Percentiles rank a stretch among this genome's conserved stretches.
Conservation (phyloP, 2,888 invertebrate species). For the Cantharis lateralis region DNA sequence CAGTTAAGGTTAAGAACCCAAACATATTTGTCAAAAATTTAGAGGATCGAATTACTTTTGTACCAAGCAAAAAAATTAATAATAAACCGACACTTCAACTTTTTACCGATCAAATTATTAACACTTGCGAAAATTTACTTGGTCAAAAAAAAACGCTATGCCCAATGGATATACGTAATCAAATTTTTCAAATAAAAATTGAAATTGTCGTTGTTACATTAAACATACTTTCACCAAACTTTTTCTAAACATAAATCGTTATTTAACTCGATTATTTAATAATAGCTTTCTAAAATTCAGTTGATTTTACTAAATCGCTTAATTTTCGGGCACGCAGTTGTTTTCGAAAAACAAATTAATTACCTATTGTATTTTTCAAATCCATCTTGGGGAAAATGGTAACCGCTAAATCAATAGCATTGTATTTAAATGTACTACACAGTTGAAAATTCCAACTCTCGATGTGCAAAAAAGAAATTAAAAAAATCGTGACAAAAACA, state of each 20-base stretch:
- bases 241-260: not conserved
- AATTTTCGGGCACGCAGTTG: not conserved
- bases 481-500: not conserved
- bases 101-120: not conserved
- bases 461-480: not conserved
- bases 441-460: not conserved
- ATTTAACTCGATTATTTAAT: not conserved
- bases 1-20: not conserved
- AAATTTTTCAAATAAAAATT: not conserved
- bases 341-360: not conserved
- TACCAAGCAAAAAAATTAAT: not conserved
- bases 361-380: not conserved
- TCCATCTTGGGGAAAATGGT: not conserved
- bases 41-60: not conserved
- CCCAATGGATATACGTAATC: not conserved
- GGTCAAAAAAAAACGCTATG: not conserved
- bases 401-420: not conserved
- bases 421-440: not conserved
- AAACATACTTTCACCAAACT: not conserved
- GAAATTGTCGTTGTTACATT: not conserved
- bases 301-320: not conserved
- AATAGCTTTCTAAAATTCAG: not conserved
- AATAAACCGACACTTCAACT: not conserved
- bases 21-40: not conserved
- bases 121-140: not conserved